These are phyloP conservation scores for Garra rufa DNA, from an alignment of 2,113 vertebrate genomes.

Conservation along the genomic window DNA sequence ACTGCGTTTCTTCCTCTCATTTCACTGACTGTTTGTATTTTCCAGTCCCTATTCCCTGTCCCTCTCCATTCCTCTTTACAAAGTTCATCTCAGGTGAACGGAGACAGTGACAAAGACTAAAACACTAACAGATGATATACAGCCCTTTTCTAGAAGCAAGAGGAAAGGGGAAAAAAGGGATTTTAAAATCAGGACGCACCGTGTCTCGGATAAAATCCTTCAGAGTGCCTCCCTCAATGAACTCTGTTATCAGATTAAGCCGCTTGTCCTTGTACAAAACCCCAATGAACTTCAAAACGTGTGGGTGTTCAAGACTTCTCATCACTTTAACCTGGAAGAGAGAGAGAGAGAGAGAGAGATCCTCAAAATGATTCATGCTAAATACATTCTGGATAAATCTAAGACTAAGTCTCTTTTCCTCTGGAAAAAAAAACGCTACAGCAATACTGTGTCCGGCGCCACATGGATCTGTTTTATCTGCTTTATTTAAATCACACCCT, in stretches of 20 bases:
- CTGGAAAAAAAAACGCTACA: background rate
- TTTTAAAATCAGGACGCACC: constrained; percentile 72
- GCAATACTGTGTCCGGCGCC: constrained; percentile 19
- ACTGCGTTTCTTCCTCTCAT: constrained; percentile 3
- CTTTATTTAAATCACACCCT: constrained; percentile 6
- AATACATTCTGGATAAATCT: constrained; percentile 28
- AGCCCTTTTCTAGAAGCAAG: background rate
- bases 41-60: constrained; percentile 46
- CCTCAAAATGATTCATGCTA: background rate
- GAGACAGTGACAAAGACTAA: constrained; percentile 31
- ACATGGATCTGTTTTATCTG: constrained; percentile 28
- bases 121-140: constrained; percentile 23
- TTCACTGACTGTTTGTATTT: background rate
- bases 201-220: constrained; percentile 93
- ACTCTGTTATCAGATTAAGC: constrained; percentile 94
- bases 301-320: constrained; percentile 92
- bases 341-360: background rate
- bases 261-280: constrained; percentile 97
- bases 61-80: constrained; percentile 29
- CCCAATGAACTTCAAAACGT: constrained; percentile 94
- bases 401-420: constrained; percentile 14
- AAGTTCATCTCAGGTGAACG: constrained; percentile 63
- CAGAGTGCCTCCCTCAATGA: constrained; percentile 93
- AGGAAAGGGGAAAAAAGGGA: background rate
- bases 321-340: constrained; percentile 92